phyloP scores from a whole-genome alignment of 2,888 invertebrate species.

The Fragum whitleyi region DNA sequence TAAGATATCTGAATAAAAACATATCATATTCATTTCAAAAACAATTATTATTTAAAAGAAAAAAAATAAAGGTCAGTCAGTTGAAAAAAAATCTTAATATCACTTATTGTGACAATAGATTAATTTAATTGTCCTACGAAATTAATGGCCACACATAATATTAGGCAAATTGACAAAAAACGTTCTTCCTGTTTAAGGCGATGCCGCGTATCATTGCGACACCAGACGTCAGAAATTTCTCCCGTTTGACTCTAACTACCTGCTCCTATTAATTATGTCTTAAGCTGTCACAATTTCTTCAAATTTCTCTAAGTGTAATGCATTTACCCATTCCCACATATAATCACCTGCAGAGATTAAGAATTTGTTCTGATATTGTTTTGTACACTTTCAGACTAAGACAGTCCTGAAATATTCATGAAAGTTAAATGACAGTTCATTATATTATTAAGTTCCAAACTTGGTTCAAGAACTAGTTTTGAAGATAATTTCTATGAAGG shows the following conservation, averaged over 20 bases:
- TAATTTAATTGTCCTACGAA: background rate
- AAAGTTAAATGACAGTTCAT: no score
- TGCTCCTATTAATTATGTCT: background rate
- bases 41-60: background rate
- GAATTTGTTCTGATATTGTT: no score
- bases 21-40: no score
- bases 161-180: conserved; percentile 4
- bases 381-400: no score
- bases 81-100: background rate
- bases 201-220: background rate
- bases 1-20: no score
- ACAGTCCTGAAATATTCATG: no score
- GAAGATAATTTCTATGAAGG: no score
- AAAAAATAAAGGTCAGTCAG: background rate
- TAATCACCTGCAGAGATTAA: no score
- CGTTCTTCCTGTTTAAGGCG: background rate
- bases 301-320: background rate
- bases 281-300: background rate
- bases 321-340: background rate
- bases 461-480: no score
- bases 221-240: background rate
- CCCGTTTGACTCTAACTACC: background rate
- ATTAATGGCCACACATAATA: background rate
- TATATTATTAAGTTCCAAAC: no score
- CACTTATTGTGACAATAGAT: conserved; percentile 4